Percentiles rank a stretch among this genome's conserved stretches.
Evolutionary conservation across 2,797 vertebrate species (phyloP).

Genomic region (Glyptemys insculpta): DNA sequence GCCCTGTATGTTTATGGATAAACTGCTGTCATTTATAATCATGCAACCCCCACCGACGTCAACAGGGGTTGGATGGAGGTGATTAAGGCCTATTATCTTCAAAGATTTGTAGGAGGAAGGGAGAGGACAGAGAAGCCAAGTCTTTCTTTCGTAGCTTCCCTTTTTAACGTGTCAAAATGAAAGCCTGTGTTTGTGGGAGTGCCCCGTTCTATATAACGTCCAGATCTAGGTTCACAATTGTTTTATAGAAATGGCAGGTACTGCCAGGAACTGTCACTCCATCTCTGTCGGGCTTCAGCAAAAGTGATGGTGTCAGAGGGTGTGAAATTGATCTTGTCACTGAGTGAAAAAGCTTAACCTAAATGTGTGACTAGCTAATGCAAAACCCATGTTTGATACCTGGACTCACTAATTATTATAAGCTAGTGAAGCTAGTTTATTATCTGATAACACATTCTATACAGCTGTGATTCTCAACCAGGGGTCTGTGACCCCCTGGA

Average conservation of each 20-base stretch:
- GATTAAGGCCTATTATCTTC: background rate
- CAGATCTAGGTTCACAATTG: background rate
- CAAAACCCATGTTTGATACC: background rate
- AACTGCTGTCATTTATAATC: background rate
- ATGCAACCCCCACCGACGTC: background rate
- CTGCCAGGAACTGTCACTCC: background rate
- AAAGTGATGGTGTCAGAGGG: background rate
- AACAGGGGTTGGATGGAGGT: accelerated
- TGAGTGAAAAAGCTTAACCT: background rate
- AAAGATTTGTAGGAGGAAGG: background rate
- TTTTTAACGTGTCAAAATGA: accelerated
- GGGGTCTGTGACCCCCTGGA: background rate
- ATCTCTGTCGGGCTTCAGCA: accelerated
- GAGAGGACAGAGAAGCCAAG: background rate
- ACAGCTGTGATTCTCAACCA: background rate
- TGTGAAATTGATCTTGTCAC: accelerated
- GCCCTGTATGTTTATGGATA: background rate
- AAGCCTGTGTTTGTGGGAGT: accelerated
- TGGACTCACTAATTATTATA: accelerated
- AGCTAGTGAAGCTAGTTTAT: background rate
- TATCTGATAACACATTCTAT: background rate
- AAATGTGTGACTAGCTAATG: background rate
- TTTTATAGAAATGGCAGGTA: background rate
- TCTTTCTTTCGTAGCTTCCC: background rate
- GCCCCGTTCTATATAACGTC: accelerated